phyloP scores from a whole-genome alignment of 1,140 invertebrate species.

The Trypoxylus dichotomus region DNA sequence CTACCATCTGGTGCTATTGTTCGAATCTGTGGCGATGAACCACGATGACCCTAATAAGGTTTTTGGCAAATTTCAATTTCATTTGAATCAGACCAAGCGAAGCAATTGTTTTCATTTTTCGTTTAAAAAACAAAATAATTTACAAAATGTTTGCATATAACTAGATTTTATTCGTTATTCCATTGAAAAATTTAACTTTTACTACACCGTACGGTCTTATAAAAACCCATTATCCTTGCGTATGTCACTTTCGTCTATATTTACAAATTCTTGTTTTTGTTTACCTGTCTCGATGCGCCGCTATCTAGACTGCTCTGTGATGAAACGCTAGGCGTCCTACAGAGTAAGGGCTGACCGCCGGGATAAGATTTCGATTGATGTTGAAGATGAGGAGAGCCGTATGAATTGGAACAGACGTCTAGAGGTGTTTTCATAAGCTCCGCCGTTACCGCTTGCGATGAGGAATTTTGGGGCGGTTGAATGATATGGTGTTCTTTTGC shows the following conservation, averaged over 20 bases:
- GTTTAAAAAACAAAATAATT: too few relatives aligned
- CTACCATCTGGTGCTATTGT: slow-evolving; percentile 75
- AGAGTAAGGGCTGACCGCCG: slow-evolving; percentile 55
- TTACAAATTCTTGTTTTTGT: neutral
- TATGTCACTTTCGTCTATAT: neutral
- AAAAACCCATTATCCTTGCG: too few relatives aligned
- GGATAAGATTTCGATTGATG: slow-evolving; percentile 61
- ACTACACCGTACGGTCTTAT: too few relatives aligned
- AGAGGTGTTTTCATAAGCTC: slow-evolving; percentile 55
- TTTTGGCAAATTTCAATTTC: too few relatives aligned
- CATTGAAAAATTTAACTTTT: too few relatives aligned
- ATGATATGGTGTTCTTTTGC: slow-evolving; percentile 64
- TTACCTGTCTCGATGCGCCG: slow-evolving; percentile 66
- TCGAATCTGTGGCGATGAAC: slow-evolving; percentile 76
- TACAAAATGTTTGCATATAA: too few relatives aligned
- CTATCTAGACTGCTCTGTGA: slow-evolving; percentile 78
- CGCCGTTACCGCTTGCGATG: slow-evolving; percentile 49
- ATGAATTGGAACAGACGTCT: slow-evolving; percentile 53
- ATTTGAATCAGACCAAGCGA: too few relatives aligned
- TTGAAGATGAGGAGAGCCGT: slow-evolving; percentile 45
- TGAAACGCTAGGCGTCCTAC: slow-evolving; percentile 75
- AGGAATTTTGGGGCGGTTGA: slow-evolving; percentile 55
- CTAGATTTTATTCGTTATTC: too few relatives aligned
- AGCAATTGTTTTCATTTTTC: too few relatives aligned
- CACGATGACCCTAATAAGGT: slow-evolving; percentile 68